phyloP scores from a whole-genome alignment of 2,113 vertebrate genomes.

The Psephotus haematonotus region DNA sequence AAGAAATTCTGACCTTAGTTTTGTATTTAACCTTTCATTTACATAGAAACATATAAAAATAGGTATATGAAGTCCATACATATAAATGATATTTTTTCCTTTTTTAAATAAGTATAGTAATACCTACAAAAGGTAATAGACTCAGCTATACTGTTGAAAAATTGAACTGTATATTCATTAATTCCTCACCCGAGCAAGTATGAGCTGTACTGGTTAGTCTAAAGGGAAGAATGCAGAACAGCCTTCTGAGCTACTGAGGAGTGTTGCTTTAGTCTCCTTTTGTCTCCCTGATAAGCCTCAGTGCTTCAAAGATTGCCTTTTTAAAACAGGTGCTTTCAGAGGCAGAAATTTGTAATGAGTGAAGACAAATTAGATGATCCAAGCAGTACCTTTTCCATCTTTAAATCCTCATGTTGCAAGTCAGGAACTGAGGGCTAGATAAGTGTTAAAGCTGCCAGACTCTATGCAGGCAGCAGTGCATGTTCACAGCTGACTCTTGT shows the following conservation, averaged over 20 bases:
- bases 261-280: background rate
- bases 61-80: background rate
- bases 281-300: background rate
- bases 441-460: background rate
- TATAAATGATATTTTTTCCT: no score
- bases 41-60: background rate
- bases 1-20: background rate
- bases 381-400: constrained; percentile 26
- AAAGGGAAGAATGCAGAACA: background rate
- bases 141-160: background rate
- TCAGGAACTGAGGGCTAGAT: constrained; percentile 2
- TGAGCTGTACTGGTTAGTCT: background rate
- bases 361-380: background rate
- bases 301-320: background rate
- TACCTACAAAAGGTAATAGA: background rate
- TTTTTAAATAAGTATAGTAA: background rate
- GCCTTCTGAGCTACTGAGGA: background rate
- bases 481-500: background rate
- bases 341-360: constrained; percentile 27
- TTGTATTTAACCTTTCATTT: background rate
- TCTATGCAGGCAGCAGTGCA: background rate
- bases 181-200: background rate
- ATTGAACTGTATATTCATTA: background rate
- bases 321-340: background rate
- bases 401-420: background rate